Evolutionary conservation across 92 coral and sea anemone genomes (phyloP).

Genomic region (Palythoa grandiflora): DNA sequence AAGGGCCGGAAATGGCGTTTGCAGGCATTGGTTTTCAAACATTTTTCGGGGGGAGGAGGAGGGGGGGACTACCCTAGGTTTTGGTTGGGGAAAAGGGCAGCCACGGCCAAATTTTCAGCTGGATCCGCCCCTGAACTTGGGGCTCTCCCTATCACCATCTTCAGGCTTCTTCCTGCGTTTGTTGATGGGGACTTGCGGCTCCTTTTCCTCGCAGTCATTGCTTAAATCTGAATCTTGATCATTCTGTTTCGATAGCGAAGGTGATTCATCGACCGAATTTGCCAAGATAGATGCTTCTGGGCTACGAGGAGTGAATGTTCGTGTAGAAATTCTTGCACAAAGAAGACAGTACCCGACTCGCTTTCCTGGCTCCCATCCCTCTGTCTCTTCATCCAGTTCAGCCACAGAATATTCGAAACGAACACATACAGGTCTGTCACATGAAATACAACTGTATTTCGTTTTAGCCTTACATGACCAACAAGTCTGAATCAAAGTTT

Average conservation of each 20-base stretch:
- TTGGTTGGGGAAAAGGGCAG: conserved; percentile 17
- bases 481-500: conserved; percentile 29
- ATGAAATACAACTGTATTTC: conserved; percentile 43
- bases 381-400: neutral
- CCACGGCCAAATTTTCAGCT: conserved; percentile 15
- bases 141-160: neutral
- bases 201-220: conserved; percentile 28
- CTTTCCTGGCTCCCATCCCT: conserved; percentile 8
- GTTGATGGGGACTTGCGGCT: conserved; percentile 13
- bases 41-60: neutral
- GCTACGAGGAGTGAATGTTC: too few relatives aligned
- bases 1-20: neutral
- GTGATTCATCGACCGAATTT: too few relatives aligned
- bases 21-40: neutral
- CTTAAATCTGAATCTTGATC: conserved; percentile 18
- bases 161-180: neutral
- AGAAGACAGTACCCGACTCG: neutral
- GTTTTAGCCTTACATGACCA: conserved; percentile 46
- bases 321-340: neutral
- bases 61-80: conserved; percentile 3
- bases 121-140: neutral
- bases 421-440: conserved; percentile 8
- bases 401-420: neutral
- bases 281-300: too few relatives aligned
- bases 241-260: neutral